A percentile compares a stretch with the other conserved stretches of the same genome.
phyloP scores from a whole-genome alignment of 2,888 invertebrate species.

The Caenorhabditis sp. region DNA sequence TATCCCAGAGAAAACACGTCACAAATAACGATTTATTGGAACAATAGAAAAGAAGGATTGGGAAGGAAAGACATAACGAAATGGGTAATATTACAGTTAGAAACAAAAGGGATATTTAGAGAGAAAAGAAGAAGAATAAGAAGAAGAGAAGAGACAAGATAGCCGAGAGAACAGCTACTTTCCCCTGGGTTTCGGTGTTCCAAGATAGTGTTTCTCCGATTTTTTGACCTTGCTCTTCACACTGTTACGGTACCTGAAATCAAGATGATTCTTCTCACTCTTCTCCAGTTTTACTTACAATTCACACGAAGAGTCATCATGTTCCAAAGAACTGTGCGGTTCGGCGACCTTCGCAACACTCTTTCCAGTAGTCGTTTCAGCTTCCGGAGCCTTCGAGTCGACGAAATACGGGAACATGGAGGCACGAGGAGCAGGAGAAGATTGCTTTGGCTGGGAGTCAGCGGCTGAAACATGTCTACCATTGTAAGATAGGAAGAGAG shows the following conservation, averaged over 20 bases:
- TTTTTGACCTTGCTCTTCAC: not conserved
- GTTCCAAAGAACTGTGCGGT: not conserved
- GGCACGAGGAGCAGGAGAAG: constrained; percentile 9
- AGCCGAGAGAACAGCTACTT: no score
- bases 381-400: constrained; percentile 33
- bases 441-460: not conserved
- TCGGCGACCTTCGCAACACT: constrained; percentile 7
- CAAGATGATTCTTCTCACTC: not conserved
- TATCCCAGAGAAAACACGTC: constrained; percentile 4
- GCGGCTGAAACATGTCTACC: constrained; percentile 17
- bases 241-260: constrained; percentile 25
- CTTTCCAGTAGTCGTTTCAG: constrained; percentile 17
- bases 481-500: not conserved
- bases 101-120: no score
- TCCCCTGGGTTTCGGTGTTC: constrained; percentile 3
- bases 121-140: no score
- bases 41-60: constrained; percentile 18
- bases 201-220: constrained; percentile 22
- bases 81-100: not conserved
- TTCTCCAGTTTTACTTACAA: constrained; percentile 15
- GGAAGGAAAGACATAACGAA: not conserved
- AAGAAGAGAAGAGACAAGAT: constrained; percentile 1
- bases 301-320: constrained; percentile 15
- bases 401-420: constrained; percentile 52
- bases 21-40: constrained; percentile 38